Evolutionary conservation across 2,888 invertebrate species (phyloP).

Genomic region (Hetaerina titia): DNA sequence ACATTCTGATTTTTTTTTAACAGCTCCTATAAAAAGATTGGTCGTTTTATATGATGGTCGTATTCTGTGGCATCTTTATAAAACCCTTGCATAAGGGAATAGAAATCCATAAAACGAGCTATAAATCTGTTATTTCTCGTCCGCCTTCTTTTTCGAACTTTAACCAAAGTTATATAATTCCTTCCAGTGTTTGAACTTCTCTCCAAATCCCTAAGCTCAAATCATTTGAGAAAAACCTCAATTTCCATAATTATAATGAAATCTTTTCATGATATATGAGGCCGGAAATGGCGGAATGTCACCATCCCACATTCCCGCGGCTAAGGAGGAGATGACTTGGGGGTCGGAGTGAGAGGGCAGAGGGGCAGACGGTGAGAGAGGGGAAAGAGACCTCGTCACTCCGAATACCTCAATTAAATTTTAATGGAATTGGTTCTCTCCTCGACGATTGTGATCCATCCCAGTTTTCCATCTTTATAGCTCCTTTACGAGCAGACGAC

Average conservation of each 20-base stretch:
- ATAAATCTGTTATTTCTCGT: neutral
- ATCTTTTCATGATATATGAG: constrained; percentile 57
- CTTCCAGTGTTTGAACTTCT: constrained; percentile 54
- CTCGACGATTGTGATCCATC: constrained; percentile 17
- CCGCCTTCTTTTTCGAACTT: neutral
- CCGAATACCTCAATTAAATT: constrained; percentile 34
- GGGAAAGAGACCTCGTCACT: neutral
- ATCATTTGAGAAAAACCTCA: constrained; percentile 34
- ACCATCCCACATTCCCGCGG: constrained; percentile 16
- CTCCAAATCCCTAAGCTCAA: neutral
- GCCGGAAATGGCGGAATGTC: constrained; percentile 46
- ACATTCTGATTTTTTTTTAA: neutral
- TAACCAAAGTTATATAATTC: constrained; percentile 41
- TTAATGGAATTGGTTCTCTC: constrained; percentile 58
- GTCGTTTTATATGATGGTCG: neutral
- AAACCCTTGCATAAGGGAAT: neutral
- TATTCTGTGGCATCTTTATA: neutral
- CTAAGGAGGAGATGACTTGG: neutral
- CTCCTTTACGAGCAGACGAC: neutral
- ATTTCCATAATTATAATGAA: constrained; percentile 62
- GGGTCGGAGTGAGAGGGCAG: neutral
- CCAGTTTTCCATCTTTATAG: neutral
- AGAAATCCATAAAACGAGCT: neutral
- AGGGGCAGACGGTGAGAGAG: neutral
- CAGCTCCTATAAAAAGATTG: neutral